A percentile compares a stretch with the other conserved stretches of the same genome.
Conservation (phyloP, 1,140 invertebrate genomes). For the Drosophila kepulauana region DNA sequence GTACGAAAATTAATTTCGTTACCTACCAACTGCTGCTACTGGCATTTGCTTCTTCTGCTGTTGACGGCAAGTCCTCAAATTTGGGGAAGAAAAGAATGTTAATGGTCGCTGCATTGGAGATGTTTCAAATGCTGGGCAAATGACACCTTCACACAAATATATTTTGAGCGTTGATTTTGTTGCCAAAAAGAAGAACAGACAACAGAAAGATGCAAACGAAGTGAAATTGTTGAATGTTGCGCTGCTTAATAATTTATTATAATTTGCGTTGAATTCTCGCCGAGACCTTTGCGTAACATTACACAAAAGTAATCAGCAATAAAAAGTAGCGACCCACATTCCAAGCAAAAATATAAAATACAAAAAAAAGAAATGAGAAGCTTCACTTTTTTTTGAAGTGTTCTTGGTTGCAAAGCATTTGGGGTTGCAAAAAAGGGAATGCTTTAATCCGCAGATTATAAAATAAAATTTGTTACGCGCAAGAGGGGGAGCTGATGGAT, state of each 20-base stretch:
- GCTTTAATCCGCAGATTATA: conserved; percentile 63
- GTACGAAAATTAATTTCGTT: conserved; percentile 81
- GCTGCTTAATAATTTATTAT: conserved; percentile 37
- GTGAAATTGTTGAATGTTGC: conserved; percentile 25
- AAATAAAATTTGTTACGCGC: conserved; percentile 45
- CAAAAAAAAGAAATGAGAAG: conserved; percentile 1
- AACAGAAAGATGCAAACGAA: conserved; percentile 6
- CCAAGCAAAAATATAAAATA: neutral
- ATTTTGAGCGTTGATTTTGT: conserved; percentile 51
- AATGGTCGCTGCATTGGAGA: conserved; percentile 35
- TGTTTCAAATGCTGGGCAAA: conserved; percentile 25
- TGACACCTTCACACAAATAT: conserved; percentile 68
- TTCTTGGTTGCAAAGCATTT: neutral
- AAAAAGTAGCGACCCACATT: conserved; percentile 48
- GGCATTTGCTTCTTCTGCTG: too few relatives aligned
- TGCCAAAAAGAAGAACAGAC: neutral
- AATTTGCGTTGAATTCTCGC: conserved; percentile 22
- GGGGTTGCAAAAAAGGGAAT: neutral
- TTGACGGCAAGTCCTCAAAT: conserved; percentile 39
- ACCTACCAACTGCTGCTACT: conserved; percentile 70
- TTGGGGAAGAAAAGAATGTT: conserved; percentile 15
- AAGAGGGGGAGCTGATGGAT: neutral
- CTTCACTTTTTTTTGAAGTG: neutral
- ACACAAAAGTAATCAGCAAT: conserved; percentile 47
- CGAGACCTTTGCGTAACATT: conserved; percentile 1